Base-by-base conservation (phyloP, 2,113 vertebrate genomes). In the Eublepharis macularius region DNA sequence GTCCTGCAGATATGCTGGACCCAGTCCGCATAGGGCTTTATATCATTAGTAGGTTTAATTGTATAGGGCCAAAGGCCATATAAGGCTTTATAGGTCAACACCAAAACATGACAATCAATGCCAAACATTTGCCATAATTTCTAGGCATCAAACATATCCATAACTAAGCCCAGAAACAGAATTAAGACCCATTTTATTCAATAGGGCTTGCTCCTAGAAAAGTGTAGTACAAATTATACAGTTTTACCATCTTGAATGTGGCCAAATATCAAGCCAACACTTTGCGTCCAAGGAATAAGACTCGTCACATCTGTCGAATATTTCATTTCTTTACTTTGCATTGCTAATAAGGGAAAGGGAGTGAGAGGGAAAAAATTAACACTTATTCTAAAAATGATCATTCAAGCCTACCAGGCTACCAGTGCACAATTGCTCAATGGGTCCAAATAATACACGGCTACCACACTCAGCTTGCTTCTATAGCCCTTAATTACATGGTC, bases 361-460 rank as follows among this genome's bases (percentile, higher is more conserved):
- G 49, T 75, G 69, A 86, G 69, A 66, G 73, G 81, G 32, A 29
- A 86, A 43, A 0, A 72, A 86, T 69, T 90, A 66, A 19, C 36
- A 63, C 88, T 88, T 81, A 83, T 70, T 2, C 60, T 26, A 82
- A n/a, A 51, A 43, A 29, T 45, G n/a, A n/a, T 21, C 34, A 79
- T 21, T 5, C 69, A 51, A 80, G 10, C 14, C 69, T 57, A 21
- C 24, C 24, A 41, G 32, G 29, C 14, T 47, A 29, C 68, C 9
- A 82, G 2, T 34, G 80, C 17, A 11, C n/a, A 70, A 73, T 14
- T 57, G 45, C 72, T 91, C 49, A 76, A 81, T 73, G 1, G 0
- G 81, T 73, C n/a, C 57, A 83, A 90, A 88, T 45, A 84, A 24
- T 8, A 76, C 47, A 66, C 16, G 80, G n/a, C 6, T 21, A 85